Base-by-base conservation (phyloP, 2,888 invertebrate species). In the Phaonia tiefii region DNA sequence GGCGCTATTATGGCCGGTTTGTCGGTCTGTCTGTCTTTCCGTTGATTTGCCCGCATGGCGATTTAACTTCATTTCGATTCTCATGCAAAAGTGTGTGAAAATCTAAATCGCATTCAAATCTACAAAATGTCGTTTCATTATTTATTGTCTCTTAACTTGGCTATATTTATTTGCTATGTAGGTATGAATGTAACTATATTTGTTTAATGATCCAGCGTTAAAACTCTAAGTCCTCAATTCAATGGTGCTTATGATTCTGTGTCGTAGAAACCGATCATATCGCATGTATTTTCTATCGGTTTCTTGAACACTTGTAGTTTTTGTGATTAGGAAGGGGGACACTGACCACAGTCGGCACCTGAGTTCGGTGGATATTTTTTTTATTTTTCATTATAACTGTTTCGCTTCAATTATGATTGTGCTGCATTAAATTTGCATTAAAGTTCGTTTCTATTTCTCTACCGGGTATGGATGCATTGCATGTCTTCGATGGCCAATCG, bases 51-150 rank as follows among this genome's bases (percentile, higher is more conserved):
- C 37, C 17, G 37, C 31, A 7, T 15, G 15, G 26, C 15, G 2
- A 15, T 26, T 31, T 26, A 10, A 5, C 58, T 31, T 8, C n/a
- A n/a, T 44, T 11, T n/a, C 44, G 11, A 3, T 70, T 74, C 70
- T 74, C 67, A 69, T 20, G 42, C 44, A 26, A 65, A 79, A 79
- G 69, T 74, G 65, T 79, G 78, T 79, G 73, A 74, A 74, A 73
- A 74, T 56, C 73, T 10, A 69, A 79, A 65, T 69, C 65, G 15
- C 46, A 79, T 79, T 77, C 51, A 66, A 71, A 77, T 71, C 39
- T 13, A 5, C 3, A 10, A 66, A 65, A 37, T 70, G 31, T 51
- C 49, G 37, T 54, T 69, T 51, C 51, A n/a, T 39, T 54, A 42
- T 54, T 69, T 69, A 69, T 39, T 11, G 15, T 31, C 26, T 7